Base-by-base conservation (phyloP, 2,113 vertebrate genomes). In the Trinectes maculatus region DNA sequence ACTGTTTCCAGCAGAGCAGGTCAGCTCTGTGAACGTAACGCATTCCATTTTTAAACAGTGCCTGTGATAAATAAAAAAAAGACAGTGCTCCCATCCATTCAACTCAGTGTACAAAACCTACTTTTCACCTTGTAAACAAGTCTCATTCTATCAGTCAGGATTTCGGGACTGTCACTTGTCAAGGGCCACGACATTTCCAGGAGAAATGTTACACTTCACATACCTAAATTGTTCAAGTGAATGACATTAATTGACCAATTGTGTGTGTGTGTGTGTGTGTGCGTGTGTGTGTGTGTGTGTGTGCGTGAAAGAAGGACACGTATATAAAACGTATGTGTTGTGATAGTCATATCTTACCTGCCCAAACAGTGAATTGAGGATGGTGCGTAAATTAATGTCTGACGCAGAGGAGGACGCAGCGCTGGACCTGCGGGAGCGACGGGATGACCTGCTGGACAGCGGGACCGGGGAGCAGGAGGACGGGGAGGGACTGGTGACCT, bases 291-390 rank as follows among this genome's bases (percentile, higher is more conserved):
- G n/a, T n/a, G n/a, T n/a, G n/a, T n/a, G n/a, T n/a, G n/a, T n/a
- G n/a, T n/a, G n/a, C n/a, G n/a, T n/a, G n/a, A n/a, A n/a, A n/a
- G n/a, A n/a, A n/a, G n/a, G n/a, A n/a, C n/a, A n/a, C n/a, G n/a
- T n/a, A n/a, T n/a, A n/a, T n/a, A n/a, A n/a, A n/a, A n/a, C n/a
- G n/a, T n/a, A n/a, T n/a, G n/a, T n/a, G n/a, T n/a, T n/a, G n/a
- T n/a, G n/a, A n/a, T n/a, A n/a, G n/a, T n/a, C n/a, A n/a, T n/a
- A n/a, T n/a, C 93, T 95, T 94, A 98, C 97, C 96, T 99, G 97
- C 28, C 97, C 97, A 60, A 96, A 98, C 76, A 96, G 95, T 22
- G 96, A 96, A 92, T 92, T 95, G 65, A 98, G 94, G 87, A 96
- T 95, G 43, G 95, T 95, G 77, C 91, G 94, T 86, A 98, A 91